Evolutionary conservation across 2,888 invertebrate species (phyloP), one percentile per base, ranked within the genome.

Genomic region (Drosophila neutralis): DNA sequence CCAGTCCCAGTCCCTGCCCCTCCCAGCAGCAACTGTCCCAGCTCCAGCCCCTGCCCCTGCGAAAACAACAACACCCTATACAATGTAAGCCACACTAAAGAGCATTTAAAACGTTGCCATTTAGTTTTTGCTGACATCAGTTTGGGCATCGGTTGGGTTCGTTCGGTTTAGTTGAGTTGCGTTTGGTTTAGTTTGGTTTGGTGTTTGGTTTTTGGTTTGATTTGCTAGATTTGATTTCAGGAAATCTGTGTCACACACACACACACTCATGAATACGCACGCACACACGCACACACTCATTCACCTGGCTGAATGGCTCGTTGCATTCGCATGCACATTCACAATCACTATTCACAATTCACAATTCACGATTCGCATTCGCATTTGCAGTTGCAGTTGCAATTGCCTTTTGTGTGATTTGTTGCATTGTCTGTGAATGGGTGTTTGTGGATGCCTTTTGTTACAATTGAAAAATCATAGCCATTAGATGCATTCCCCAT

Each of bases 191-290:
- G 65, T 76, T 86, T 75, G 73, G 75, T 63, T 62, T 69, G 69
- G 48, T 76, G 35, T 83, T 78, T 65, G 80, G 76, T 80, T 85
- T 82, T 81, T 80, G 90, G 82, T 82, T 83, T 89, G 90, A 90
- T 90, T 91, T 90, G 91, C 91, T 89, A 91, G 91, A 91, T 91
- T 91, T 88, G 87, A 91, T 91, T 91, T 91, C 91, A 88, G 83
- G 83, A 90, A 90, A 87, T 82, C 78, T 73, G 62, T 62, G 31
- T 42, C 57, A 54, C 68, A 54, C 68, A 61, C 68, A 51, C n/a
- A 49, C n/a, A 27, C 10, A 35, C 5, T 18, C 5, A 54, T 18
- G 40, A 31, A 29, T 18, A 24, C 45, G 15, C 48, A 21, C 24
- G 51, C 29, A 60, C 48, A 24, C 60, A 59, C 57, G 58, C 65